A percentile compares a stretch with the other conserved stretches of the same genome.
Conservation (phyloP, 1,140 invertebrate species). For the Camponotus vicinus region DNA sequence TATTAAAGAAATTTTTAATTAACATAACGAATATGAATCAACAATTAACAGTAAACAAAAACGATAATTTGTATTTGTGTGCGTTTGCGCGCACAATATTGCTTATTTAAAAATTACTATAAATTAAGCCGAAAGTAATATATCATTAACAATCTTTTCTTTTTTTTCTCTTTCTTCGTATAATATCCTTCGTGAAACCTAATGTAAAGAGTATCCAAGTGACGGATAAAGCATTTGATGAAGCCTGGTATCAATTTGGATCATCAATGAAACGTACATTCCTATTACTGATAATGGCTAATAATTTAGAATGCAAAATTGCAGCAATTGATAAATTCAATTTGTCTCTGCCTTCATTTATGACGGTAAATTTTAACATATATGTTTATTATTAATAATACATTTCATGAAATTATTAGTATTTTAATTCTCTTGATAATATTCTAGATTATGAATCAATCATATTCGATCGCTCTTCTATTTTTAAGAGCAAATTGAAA, state of each 20-base stretch:
- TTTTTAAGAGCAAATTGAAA: slow-evolving; percentile 24
- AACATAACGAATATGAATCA: background rate
- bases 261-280: slow-evolving; percentile 23
- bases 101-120: background rate
- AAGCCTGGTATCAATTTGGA: slow-evolving; percentile 62
- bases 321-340: slow-evolving; percentile 58
- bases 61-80: background rate
- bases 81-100: background rate
- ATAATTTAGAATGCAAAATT: slow-evolving; percentile 68
- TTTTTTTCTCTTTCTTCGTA: background rate
- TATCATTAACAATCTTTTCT: background rate
- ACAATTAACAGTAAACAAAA: background rate
- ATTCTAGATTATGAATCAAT: slow-evolving; percentile 43
- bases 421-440: background rate
- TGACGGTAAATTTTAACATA: slow-evolving; percentile 59
- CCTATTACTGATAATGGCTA: slow-evolving; percentile 52
- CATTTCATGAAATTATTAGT: background rate
- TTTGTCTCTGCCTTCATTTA: slow-evolving; percentile 69
- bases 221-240: slow-evolving; percentile 64
- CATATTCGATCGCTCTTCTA: slow-evolving; percentile 25
- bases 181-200: background rate
- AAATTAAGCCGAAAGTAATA: background rate
- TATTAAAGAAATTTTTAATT: background rate
- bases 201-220: slow-evolving; percentile 63
- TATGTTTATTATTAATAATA: background rate